Evolutionary conservation across 2,113 vertebrate species (phyloP).

Genomic region (Pterocles burchelli): DNA sequence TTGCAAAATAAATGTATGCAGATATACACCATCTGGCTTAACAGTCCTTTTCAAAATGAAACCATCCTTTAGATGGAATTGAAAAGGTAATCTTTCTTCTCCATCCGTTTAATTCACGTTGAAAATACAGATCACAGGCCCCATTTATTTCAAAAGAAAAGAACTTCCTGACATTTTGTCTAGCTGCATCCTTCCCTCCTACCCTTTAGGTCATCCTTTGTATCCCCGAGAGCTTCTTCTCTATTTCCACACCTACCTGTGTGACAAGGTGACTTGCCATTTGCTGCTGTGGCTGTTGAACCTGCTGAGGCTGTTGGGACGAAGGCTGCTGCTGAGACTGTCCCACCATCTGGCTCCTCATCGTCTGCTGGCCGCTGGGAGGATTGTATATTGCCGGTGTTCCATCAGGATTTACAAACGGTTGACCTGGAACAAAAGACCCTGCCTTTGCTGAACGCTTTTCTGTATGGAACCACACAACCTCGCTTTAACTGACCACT

Average conservation of each 20-base stretch:
- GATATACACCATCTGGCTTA: rapidly evolving
- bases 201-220: not conserved
- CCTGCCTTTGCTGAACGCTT: not conserved
- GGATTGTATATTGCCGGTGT: slow-evolving; percentile 93
- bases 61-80: not conserved
- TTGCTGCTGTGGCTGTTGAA: slow-evolving; percentile 80
- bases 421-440: slow-evolving; percentile 83
- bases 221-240: not conserved
- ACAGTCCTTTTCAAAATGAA: not conserved
- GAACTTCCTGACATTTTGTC: not conserved
- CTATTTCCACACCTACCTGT: slow-evolving; percentile 83
- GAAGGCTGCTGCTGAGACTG: slow-evolving; percentile 75
- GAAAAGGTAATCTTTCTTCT: not conserved
- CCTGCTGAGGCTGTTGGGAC: slow-evolving; percentile 78
- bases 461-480: not conserved
- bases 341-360: slow-evolving; percentile 78
- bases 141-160: not conserved
- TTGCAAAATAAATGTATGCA: not conserved
- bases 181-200: not conserved
- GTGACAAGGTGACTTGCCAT: slow-evolving; percentile 77
- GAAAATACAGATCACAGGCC: not conserved
- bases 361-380: slow-evolving; percentile 83
- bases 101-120: not conserved
- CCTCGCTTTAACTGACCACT: not conserved
- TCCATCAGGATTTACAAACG: slow-evolving; percentile 94